Evolutionary conservation across 2,797 vertebrate genomes (phyloP), one percentile per base, ranked within the genome.

Genomic region (Darevskia nairensis): DNA sequence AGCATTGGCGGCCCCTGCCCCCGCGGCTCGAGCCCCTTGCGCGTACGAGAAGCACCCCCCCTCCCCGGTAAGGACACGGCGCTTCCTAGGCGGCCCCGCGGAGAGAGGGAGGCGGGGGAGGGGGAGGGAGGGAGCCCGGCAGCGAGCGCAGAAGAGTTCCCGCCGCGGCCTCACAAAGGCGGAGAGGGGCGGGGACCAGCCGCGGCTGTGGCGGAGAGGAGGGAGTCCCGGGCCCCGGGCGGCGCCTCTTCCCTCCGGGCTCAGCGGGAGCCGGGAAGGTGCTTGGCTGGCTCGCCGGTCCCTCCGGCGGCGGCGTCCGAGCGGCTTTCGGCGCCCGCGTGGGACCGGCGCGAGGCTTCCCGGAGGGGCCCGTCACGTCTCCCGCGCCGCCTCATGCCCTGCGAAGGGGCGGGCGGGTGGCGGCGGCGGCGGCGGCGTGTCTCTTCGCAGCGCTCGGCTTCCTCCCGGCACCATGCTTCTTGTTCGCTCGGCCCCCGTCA

Each of bases 111-210:
- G 59, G 23, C 8, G 5, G 68, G 25, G 9, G 35, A 25, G 17
- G 8, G 3, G 19, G 35, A 35, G 9, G 9, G 46, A 9, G 17
- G 15, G 27, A 39, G 27, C 32, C 81, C 21, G 64, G 59, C 74
- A 9, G 46, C 2, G 55, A n/a, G 9, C 17, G 23, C 11, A 1
- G 35, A 35, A 39, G 44, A 3, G 32, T 68, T 82, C 78, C 76
- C 83, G 78, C 78, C 83, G 71, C 84, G 83, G 83, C 88, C 88
- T 89, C 59, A 89, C 88, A 89, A 89, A 89, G 88, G 84, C 88
- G 44, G 78, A 82, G 84, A 89, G 88, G 84, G 88, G 88, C 88
- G 88, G 88, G 83, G 84, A 89, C 88, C 78, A 8, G 59, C 41
- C 32, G 23, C 27, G 71, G 75, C 50, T 17, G 75, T 68, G 66